A percentile compares a stretch with the other conserved stretches of the same genome.
phyloP scores from a whole-genome alignment of 2,888 invertebrate genomes.

The Chaetogeoica ovagalla region DNA sequence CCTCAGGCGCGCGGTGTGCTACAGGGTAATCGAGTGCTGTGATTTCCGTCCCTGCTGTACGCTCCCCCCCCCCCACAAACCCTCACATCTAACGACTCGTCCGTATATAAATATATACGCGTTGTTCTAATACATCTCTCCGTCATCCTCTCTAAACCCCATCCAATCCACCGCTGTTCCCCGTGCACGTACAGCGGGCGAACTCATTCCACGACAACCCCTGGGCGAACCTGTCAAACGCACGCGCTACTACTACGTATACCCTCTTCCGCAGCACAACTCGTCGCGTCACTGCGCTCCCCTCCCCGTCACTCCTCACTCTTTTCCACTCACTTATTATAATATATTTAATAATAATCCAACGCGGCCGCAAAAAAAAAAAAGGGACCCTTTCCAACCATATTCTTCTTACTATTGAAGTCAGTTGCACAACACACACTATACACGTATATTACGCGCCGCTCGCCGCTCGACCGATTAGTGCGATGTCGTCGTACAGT shows the following conservation, averaged over 20 bases:
- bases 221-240: constrained; percentile 49
- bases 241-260: constrained; percentile 33
- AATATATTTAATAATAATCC: constrained; percentile 52
- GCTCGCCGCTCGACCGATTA: constrained; percentile 42
- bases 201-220: constrained; percentile 38
- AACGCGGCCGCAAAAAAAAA: constrained; percentile 43
- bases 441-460: neutral
- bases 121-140: constrained; percentile 33
- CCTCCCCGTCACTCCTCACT: constrained; percentile 15
- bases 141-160: neutral
- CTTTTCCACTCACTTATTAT: constrained; percentile 52
- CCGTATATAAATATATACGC: neutral
- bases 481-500: constrained; percentile 26
- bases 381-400: constrained; percentile 40
- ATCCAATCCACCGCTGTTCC: too few relatives aligned
- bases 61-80: neutral
- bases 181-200: neutral
- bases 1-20: neutral
- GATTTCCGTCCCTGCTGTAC: constrained; percentile 15
- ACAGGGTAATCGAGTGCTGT: constrained; percentile 43
- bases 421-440: constrained; percentile 38
- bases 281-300: neutral
- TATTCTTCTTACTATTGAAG: constrained; percentile 51
- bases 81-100: neutral
- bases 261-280: neutral